Evolutionary conservation across 1,140 invertebrate species (phyloP).

Genomic region (Papilio dardanus): DNA sequence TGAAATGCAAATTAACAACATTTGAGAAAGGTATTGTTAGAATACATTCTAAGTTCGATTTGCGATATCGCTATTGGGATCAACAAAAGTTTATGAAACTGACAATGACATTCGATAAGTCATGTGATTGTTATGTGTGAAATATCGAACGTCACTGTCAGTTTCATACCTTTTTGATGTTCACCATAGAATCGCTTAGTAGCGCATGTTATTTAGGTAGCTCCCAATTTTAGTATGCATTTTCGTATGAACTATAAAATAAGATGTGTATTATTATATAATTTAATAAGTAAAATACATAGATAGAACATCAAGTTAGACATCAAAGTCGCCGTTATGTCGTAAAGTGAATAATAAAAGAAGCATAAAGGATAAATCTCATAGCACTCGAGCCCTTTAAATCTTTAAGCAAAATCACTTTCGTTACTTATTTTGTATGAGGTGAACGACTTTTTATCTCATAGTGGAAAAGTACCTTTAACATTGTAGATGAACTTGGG

Average conservation of each 20-base stretch:
- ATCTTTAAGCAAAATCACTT: conserved; percentile 63
- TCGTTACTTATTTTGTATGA: conserved; percentile 53
- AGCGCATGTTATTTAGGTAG: too few relatives aligned
- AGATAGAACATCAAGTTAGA: conserved; percentile 17
- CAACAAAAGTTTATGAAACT: too few relatives aligned
- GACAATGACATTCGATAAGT: too few relatives aligned
- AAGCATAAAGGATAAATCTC: conserved; percentile 14
- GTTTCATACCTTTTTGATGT: too few relatives aligned
- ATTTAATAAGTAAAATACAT: neutral
- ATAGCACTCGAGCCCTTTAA: conserved; percentile 41
- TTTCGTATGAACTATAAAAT: neutral
- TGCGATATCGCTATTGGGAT: too few relatives aligned
- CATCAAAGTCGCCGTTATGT: conserved; percentile 44
- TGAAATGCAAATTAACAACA: conserved; percentile 1
- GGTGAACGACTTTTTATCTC: conserved; percentile 21
- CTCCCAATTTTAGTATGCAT: too few relatives aligned
- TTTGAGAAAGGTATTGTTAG: neutral
- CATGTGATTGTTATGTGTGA: too few relatives aligned
- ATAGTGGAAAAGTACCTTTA: neutral
- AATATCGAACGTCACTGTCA: too few relatives aligned
- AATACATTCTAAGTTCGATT: neutral
- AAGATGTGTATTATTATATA: neutral
- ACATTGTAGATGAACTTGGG: neutral
- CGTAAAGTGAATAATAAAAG: conserved; percentile 53
- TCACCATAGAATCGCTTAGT: too few relatives aligned